Base-by-base conservation (phyloP, 2,113 vertebrate genomes). In the Sapajus apella region DNA sequence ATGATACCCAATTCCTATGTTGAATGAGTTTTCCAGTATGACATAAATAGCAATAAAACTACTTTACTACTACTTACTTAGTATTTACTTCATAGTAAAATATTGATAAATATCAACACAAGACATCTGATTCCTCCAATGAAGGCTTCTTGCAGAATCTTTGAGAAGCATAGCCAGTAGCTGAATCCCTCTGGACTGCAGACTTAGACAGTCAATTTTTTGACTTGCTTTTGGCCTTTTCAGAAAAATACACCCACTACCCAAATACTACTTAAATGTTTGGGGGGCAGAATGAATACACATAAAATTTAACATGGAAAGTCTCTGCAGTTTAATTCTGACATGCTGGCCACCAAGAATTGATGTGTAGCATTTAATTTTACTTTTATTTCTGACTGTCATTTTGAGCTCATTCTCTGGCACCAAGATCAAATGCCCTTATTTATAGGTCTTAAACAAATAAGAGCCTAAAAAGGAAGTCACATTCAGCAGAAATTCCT, bases 381-480 rank as follows among this genome's bases (percentile, higher is more conserved):
- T 72, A 82, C 43, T 95, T 93, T 35, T 79, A 89, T 81, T 96
- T 96, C 75, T 91, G 61, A 97, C 40, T 73, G 91, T 75, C 68
- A 83, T 79, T 97, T 92, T 64, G 68, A 96, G 87, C 50, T 95
- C 90, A 89, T 94, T 87, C 75, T 90, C 93, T 91, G 93, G 91
- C 90, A 96, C 17, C 16, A 43, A 95, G 86, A 96, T 83, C 93
- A 94, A 96, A 93, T 89, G 73, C 55, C 45, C 27, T 95, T 91
- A 92, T 95, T 92, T 94, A 94, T n/a, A 66, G 81, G 45, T 89
- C 66, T 75, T 37, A 43, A 88, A 93, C 88, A 93, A 95, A 85
- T 40, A 88, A 58, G 47, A 83, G 56, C 73, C 87, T 87, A 79
- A 94, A 95, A 96, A 95, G 91, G 91, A 97, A 95, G 77, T 79